Conservation (phyloP, 2,797 vertebrate genomes). For the Valencia hispanica region DNA sequence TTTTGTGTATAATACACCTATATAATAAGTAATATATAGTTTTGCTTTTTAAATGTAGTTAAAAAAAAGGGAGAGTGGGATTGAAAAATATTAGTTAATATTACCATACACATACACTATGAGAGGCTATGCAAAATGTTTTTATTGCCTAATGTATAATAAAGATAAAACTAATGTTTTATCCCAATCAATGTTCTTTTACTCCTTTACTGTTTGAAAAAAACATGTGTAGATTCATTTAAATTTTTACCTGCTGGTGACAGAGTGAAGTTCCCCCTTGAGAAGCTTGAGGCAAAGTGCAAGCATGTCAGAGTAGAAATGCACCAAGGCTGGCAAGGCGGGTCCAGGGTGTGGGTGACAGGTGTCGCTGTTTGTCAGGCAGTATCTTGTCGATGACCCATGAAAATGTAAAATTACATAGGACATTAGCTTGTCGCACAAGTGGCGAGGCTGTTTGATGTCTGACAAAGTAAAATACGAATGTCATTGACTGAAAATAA, state of each 20-base stretch:
- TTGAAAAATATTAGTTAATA: background rate
- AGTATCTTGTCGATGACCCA: constrained; percentile 62
- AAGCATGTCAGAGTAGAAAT: constrained; percentile 83
- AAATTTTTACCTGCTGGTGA: constrained; percentile 57
- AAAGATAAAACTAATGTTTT: background rate
- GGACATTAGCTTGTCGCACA: background rate
- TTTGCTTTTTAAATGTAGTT: background rate
- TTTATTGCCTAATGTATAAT: background rate
- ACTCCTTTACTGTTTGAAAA: background rate
- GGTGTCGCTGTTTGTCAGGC: constrained; percentile 81
- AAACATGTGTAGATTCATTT: background rate
- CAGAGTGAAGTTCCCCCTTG: constrained; percentile 85
- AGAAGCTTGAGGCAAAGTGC: constrained; percentile 87
- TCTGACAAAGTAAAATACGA: background rate
- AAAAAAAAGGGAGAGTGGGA: background rate
- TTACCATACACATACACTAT: too few relatives aligned
- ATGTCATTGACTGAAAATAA: background rate
- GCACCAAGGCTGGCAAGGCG: constrained; percentile 75
- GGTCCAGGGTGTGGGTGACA: constrained; percentile 86
- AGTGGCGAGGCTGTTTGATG: background rate
- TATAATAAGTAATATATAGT: background rate
- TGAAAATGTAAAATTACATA: background rate
- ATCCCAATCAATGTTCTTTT: background rate
- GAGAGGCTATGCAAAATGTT: too few relatives aligned
- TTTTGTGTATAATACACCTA: background rate